Base-by-base conservation (phyloP, 2,797 vertebrate species). In the Ibycter americanus region DNA sequence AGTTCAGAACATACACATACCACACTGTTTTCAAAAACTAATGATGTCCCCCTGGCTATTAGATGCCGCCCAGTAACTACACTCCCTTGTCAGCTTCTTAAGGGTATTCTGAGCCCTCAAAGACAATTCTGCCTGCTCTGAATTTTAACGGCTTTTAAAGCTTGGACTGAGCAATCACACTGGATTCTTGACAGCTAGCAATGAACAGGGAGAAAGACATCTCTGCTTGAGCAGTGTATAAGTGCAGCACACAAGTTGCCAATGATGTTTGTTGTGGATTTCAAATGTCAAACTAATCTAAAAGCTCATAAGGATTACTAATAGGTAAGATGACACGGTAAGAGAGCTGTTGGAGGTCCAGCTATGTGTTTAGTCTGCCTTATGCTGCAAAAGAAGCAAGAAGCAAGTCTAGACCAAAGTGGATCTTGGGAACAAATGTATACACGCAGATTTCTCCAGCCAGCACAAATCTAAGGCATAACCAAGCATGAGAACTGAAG, bases 31-130 rank as follows among this genome's bases (percentile, higher is more conserved):
- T 49, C 29, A 88, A 61, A 88, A 85, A 34, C 6, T 40, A 68
- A 34, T 19, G 15, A 54, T n/a, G 15, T 2, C 3, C 9, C 34
- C 20, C 25, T 1, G 0, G 26, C 52, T 83, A 34, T 22, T 26
- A 65, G 21, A 88, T 40, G 13, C 19, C 49, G 11, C 77, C 29
- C 70, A 82, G 23, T 71, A 92, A 67, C 31, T 32, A 61, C 11
- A 18, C 8, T 42, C 12, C 4, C 5, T 5, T 42, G 16, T 11
- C 61, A 65, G 23, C 32, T 85, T 85, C 38, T 77, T 56, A 49
- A 83, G 12, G 19, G 36, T 59, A 72, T 78, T 73, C 52, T 52
- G 26, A 94, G 51, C 31, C 44, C 42, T 84, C 40, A 56, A 13
- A 66, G 61, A 55, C 27, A 66, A 51, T 51, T 63, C 34, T 78